Conservation (phyloP, 2,888 invertebrate species). For the Caenorhabditis sp. region DNA sequence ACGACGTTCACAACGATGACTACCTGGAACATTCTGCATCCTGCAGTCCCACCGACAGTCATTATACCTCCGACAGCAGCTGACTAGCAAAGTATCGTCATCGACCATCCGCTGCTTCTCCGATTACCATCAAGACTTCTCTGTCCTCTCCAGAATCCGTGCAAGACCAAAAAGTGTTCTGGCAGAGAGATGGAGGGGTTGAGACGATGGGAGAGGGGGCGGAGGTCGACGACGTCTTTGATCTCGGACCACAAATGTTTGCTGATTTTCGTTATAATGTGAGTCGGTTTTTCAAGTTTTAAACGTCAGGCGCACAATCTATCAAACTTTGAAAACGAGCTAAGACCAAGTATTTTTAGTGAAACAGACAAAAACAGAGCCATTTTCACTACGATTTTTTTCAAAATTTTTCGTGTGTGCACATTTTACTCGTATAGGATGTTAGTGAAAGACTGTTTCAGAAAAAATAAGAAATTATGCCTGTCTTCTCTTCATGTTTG, state of each 20-base stretch:
- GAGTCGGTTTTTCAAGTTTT: too few species aligned
- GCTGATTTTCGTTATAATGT: constrained; percentile 21
- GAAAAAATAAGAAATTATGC: too few species aligned
- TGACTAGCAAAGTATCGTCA: constrained; percentile 63
- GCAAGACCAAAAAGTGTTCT: not conserved
- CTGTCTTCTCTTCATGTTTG: too few species aligned
- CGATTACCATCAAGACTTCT: too few species aligned
- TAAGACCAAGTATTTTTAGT: too few species aligned
- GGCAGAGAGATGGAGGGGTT: constrained; percentile 11
- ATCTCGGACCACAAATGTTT: constrained; percentile 53
- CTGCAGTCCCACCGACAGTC: constrained; percentile 67
- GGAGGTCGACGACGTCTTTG: constrained; percentile 27
- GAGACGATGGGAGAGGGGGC: not conserved
- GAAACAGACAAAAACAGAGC: too few species aligned
- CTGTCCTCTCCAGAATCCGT: not conserved
- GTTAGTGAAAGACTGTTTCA: too few species aligned
- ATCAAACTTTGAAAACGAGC: too few species aligned
- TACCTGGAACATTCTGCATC: constrained; percentile 69
- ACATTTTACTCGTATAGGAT: too few species aligned
- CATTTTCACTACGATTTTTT: too few species aligned
- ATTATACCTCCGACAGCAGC: constrained; percentile 58
- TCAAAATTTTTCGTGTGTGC: too few species aligned
- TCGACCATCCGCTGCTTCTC: constrained; percentile 12
- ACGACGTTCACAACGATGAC: constrained; percentile 51
- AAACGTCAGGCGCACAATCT: too few species aligned